Conservation (phyloP, 35 echinoderm and acorn worm genomes). For the Nesometra sesokonis region DNA sequence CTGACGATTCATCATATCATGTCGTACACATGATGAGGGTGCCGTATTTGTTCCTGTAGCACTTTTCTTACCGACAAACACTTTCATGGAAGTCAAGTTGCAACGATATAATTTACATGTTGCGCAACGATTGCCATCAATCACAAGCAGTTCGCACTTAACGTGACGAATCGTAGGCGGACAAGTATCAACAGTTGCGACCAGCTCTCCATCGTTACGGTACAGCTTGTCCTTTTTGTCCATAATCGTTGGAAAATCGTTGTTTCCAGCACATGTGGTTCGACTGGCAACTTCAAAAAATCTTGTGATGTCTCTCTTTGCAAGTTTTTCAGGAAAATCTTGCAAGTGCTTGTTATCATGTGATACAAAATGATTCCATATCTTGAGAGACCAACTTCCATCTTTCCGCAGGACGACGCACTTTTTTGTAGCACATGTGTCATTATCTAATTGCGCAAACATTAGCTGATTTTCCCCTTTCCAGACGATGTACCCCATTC, state of each 20-base stretch:
- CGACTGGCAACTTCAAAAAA: background rate
- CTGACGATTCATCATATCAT: background rate
- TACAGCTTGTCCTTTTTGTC: background rate
- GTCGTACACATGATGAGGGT: background rate
- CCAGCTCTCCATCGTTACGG: background rate
- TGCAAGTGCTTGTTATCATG: background rate
- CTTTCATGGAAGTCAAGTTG: background rate
- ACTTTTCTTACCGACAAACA: background rate
- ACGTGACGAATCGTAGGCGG: background rate
- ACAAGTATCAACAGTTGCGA: background rate
- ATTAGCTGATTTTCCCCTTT: background rate
- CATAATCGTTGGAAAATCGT: background rate
- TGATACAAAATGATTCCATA: background rate
- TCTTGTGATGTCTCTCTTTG: background rate
- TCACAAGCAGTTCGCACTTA: background rate
- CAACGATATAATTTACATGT: background rate
- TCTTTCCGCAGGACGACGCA: background rate
- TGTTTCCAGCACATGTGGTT: background rate
- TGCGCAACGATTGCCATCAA: background rate
- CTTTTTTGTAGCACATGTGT: background rate
- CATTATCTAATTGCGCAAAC: background rate
- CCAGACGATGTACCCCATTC: background rate
- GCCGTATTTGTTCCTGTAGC: background rate
- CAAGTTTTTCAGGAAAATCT: background rate
- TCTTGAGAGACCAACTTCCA: background rate